Conservation (phyloP, 2,888 invertebrate species). For the Epinotia ramella region DNA sequence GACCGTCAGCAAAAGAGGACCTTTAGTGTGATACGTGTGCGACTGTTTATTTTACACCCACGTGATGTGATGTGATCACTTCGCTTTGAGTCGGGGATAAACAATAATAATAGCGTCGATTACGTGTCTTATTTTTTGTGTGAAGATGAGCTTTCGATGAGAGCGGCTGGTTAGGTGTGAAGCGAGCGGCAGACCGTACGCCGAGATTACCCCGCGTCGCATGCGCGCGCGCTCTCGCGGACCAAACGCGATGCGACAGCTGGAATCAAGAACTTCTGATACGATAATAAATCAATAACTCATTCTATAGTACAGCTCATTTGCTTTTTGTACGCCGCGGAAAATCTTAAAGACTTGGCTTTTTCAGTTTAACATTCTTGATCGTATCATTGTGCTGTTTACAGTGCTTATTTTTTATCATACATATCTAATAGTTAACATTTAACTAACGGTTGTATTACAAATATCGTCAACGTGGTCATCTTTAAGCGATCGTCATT, state of each 20-base stretch:
- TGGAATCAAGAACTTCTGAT: conserved; percentile 77
- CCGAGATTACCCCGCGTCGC: conserved; percentile 64
- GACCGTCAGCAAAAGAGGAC: conserved; percentile 84
- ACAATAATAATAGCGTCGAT: conserved; percentile 84
- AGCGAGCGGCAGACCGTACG: conserved; percentile 70
- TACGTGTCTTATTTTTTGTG: conserved; percentile 82
- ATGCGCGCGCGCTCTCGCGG: conserved; percentile 68
- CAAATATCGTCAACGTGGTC: neutral
- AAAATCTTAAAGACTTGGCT: neutral
- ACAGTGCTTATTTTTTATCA: conserved; percentile 1
- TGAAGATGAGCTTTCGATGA: conserved; percentile 72
- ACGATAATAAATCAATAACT: conserved; percentile 81
- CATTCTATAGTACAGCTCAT: conserved; percentile 64
- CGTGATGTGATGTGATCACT: conserved; percentile 74
- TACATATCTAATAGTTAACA: neutral
- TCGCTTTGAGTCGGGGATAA: conserved; percentile 79
- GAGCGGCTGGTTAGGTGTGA: conserved; percentile 72
- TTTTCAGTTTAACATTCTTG: conserved; percentile 16
- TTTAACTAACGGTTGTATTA: conserved; percentile 11
- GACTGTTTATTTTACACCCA: conserved; percentile 83
- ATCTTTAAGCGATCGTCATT: neutral
- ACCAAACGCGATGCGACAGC: conserved; percentile 77
- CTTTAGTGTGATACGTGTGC: conserved; percentile 77
- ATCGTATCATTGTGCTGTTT: conserved; percentile 5
- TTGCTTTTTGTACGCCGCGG: conserved; percentile 20